These are phyloP conservation scores for Gryllus longicercus DNA, from an alignment of 2,888 invertebrate species.

Conservation along the genomic window DNA sequence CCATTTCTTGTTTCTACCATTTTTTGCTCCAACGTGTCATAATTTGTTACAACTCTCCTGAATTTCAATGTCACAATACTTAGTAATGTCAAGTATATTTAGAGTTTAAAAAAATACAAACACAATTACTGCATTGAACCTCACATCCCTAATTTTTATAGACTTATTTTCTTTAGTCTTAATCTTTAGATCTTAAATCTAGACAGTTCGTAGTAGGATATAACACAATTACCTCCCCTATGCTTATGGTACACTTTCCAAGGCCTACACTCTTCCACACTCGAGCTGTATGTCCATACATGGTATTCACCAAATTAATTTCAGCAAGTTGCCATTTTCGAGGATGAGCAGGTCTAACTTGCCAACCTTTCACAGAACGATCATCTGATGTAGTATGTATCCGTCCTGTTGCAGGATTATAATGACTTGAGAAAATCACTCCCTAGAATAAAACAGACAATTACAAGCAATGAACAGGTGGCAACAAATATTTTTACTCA, in stretches of 20 bases:
- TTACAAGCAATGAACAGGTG: neutral
- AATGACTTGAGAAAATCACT: conserved; percentile 79
- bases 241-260: conserved; percentile 57
- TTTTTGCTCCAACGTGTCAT: too few species aligned
- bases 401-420: conserved; percentile 52
- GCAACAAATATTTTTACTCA: too few species aligned
- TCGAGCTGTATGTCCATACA: conserved; percentile 79
- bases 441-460: conserved; percentile 59
- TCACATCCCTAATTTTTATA: too few species aligned
- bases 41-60: too few species aligned
- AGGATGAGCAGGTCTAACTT: conserved; percentile 47
- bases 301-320: conserved; percentile 54
- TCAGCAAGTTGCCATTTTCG: conserved; percentile 51
- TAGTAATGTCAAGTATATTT: too few species aligned
- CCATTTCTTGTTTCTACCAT: too few species aligned
- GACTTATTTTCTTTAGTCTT: too few species aligned
- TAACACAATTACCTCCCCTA: conserved; percentile 58
- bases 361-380: conserved; percentile 77
- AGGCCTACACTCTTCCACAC: conserved; percentile 71
- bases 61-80: too few species aligned
- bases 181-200: too few species aligned
- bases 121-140: too few species aligned
- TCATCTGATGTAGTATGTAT: conserved; percentile 87
- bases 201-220: too few species aligned
- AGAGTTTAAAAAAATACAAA: too few species aligned